Conservation (phyloP, 2,888 invertebrate species). For the Hoplodrina blanda region DNA sequence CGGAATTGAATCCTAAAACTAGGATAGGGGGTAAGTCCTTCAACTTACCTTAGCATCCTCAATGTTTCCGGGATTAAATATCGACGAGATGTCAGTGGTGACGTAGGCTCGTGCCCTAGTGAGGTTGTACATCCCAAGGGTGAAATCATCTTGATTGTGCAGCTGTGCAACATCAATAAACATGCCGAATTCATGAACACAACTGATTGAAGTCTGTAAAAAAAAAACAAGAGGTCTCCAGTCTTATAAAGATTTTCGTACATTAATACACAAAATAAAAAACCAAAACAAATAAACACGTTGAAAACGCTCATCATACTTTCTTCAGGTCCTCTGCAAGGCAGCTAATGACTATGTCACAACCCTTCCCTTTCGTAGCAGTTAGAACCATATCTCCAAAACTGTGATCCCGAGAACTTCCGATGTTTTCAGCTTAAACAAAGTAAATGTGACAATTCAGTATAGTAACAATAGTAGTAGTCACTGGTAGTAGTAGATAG, state of each 20-base stretch:
- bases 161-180: constrained; percentile 67
- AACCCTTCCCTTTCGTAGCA: constrained; percentile 55
- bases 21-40: too few relatives aligned
- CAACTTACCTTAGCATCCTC: constrained; percentile 63
- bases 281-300: too few relatives aligned
- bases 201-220: constrained; percentile 65
- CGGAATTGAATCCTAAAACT: too few relatives aligned
- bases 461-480: too few relatives aligned
- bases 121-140: constrained; percentile 66
- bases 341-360: constrained; percentile 72
- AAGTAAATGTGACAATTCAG: too few relatives aligned
- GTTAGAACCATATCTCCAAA: too few relatives aligned
- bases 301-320: constrained; percentile 62
- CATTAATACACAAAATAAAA: background rate
- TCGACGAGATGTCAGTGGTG: constrained; percentile 64
- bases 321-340: constrained; percentile 70
- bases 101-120: constrained; percentile 57
- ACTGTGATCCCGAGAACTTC: too few relatives aligned
- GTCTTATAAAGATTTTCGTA: too few relatives aligned
- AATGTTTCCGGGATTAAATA: constrained; percentile 60
- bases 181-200: constrained; percentile 50
- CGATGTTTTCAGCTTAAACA: too few relatives aligned
- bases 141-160: constrained; percentile 63
- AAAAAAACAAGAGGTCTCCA: constrained; percentile 27
- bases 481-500: too few relatives aligned